Evolutionary conservation across 2,113 vertebrate species (phyloP), one percentile per base, ranked within the genome.

Genomic region (Irena cyanogastra): DNA sequence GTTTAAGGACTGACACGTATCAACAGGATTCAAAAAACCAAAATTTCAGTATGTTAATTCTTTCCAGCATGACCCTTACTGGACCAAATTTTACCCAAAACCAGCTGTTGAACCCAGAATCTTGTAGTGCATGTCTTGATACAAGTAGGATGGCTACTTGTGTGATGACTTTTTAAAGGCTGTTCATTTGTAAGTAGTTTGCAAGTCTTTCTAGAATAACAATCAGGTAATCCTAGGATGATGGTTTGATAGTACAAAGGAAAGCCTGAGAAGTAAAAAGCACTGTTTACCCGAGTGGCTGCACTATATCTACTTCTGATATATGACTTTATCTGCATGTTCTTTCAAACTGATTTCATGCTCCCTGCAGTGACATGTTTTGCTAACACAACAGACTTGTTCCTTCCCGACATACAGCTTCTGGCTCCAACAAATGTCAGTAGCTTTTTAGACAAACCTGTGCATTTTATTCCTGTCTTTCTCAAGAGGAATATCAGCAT

Each of bases 321-420:
- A 81, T 52, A 54, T 60, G 33, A 35, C 49, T 95, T 95, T 88
- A 75, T 96, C 88, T 96, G 76, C 92, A 92, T 90, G 90, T 92
- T 96, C 76, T 69, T 91, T 96, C 85, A 91, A 71, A 83, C 52
- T 41, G 83, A 89, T 93, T 94, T 96, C 85, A 50, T 96, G 64
- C 87, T 94, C 68, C 85, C 90, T 93, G 79, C 76, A 96, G 83
- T 94, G 93, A 89, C 88, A 94, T 96, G 75, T 97, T 93, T 94
- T 96, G 90, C 81, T 97, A 96, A 94, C 94, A 95, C 56, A 92
- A 94, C 94, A 95, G 92, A 95, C 87, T 90, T 94, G 68, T 93
- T 96, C 93, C 76, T 95, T 94, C 79, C 76, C 0, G 57, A 93
- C 79, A 71, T 94, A 80, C 68, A 81, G 87, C 92, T 96, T 95